phyloP scores from a whole-genome alignment of 2,797 vertebrate species.

The Chaetophractus vellerosus region DNA sequence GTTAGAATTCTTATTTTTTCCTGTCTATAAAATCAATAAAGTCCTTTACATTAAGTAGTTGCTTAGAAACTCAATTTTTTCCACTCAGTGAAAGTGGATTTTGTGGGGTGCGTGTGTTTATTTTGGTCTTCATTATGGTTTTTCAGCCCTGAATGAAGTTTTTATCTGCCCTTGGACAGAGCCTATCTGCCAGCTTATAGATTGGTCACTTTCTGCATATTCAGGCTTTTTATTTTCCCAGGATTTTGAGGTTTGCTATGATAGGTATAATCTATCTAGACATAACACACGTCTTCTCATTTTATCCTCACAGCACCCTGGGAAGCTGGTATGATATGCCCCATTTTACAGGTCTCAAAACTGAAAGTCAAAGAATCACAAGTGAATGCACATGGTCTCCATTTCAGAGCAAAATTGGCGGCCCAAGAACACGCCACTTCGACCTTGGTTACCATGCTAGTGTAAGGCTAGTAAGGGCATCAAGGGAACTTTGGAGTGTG shows the following conservation, averaged over 20 bases:
- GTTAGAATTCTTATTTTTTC: conserved; percentile 62
- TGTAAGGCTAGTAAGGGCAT: neutral
- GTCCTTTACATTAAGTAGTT: neutral
- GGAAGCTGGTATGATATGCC: neutral
- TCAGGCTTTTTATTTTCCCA: neutral
- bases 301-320: neutral
- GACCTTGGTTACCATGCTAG: neutral
- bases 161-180: conserved; percentile 81
- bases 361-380: conserved; percentile 42
- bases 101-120: neutral
- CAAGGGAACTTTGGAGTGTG: neutral
- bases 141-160: conserved; percentile 76
- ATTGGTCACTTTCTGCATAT: conserved; percentile 53
- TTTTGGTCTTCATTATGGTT: conserved; percentile 65
- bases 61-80: neutral
- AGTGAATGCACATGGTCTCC: neutral
- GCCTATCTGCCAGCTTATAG: conserved; percentile 77
- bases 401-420: neutral
- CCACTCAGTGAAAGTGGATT: neutral
- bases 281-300: neutral
- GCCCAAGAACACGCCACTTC: neutral
- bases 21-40: neutral
- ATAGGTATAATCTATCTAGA: neutral
- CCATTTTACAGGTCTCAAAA: neutral
- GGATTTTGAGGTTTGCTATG: conserved; percentile 29